Evolutionary conservation across 2,888 invertebrate genomes (phyloP), one percentile per base, ranked within the genome.

Genomic region (Thecocarcelia acutangulata): DNA sequence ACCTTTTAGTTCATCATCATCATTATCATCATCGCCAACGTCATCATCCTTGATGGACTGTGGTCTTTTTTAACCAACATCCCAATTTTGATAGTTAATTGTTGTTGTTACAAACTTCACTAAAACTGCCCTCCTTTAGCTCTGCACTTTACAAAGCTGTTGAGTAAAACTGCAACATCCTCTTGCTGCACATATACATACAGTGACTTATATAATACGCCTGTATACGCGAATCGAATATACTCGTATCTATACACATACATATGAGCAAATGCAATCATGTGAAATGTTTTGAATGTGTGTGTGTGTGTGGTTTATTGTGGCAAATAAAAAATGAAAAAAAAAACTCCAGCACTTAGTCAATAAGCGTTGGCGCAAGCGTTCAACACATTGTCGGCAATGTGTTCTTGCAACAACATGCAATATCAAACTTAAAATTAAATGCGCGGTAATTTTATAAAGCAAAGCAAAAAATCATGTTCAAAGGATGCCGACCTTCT

Each of bases 391-490:
- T 85, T 85, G 84, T 83, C 83, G 84, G 86, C 84, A 83, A 87
- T 86, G 76, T 86, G 86, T 85, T 87, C 87, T 87, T 72, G 58
- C 76, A 56, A 56, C 64, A 88, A 88, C 89, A 87, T 89, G 88
- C 89, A 89, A 89, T 87, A 88, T 87, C 86, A 88, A 89, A 89
- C 87, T 87, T 88, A 87, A 89, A 64, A 88, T 88, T 89, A 88
- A 88, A 89, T 89, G 88, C 87, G 87, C 88, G 86, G 87, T 87
- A 88, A 88, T 88, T 88, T 88, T 86, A 87, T 87, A 86, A 87
- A 87, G 86, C 85, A 52, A 73, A 69, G 68, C 50, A 78, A 61
- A 79, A 66, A 64, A 66, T 6, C 15, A 28, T 54, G 85, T 85
- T 87, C 89, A 88, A 88, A 88, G 87, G 87, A 89, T 87, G 87